Base-by-base conservation (phyloP, 2,113 vertebrate species). In the Pavo muticus region DNA sequence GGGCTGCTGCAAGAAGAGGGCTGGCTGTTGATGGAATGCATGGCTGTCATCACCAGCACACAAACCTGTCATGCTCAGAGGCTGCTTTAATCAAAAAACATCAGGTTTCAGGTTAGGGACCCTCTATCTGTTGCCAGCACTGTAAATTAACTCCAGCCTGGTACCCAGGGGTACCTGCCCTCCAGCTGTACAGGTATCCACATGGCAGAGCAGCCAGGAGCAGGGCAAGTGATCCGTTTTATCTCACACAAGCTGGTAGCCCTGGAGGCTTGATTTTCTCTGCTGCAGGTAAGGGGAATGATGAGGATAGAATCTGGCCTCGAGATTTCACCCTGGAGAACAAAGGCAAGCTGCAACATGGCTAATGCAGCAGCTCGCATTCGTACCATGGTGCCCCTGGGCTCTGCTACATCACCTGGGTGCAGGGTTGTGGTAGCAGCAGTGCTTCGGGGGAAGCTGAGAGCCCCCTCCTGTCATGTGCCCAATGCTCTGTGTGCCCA, bases 381-480 rank as follows among this genome's bases (percentile, higher is more conserved):
- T 59, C 37, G 20, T 50, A 7, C 30, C 2, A 0, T 19, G 40
- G 5, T 2, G 16, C 45, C 24, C 63, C 2, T 0, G 37, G 32
- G 52, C 30, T 50, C 37, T 50, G 23, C 14, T 50, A 7, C 50
- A 27, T 37, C 56, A 18, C 21, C 59, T 57, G 1, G 18, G 21
- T 47, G 32, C 45, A 69, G 65, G 35, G 77, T 60, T 75, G 57
- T 56, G 48, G 39, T 12, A 21, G 19, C 25, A 42, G 61, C 32
- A 27, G 5, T 9, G 35, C 37, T 27, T 32, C 47, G 52, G 68
- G 60, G 20, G 24, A 75, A n/a, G 40, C 11, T 57, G 15, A 54
- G 52, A 54, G 8, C 52, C 52, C 27, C 52, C 27, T 54, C 52
- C 15, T 54, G 52, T 54, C 15, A 9, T 54, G 52, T 54, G 27